Percentiles rank a stretch among this genome's conserved stretches.
phyloP scores from a whole-genome alignment of 2,797 vertebrate genomes.

The Glossophaga mutica region DNA sequence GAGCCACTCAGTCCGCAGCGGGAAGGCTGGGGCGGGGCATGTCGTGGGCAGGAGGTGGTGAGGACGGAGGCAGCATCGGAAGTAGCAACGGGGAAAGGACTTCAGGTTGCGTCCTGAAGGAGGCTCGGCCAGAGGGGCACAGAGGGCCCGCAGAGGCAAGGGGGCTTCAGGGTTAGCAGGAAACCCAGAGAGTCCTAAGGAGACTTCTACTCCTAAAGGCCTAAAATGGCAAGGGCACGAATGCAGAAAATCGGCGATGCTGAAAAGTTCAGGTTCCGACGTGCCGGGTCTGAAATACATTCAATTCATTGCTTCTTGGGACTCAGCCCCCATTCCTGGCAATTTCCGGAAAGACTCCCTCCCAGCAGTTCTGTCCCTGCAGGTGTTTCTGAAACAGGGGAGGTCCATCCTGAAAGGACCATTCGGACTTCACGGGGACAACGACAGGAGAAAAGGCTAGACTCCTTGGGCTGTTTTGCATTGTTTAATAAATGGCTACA shows the following conservation, averaged over 20 bases:
- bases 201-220: background rate
- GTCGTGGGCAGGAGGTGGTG: background rate
- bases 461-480: background rate
- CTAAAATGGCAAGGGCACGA: background rate
- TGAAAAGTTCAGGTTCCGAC: background rate
- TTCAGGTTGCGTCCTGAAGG: fast-evolving
- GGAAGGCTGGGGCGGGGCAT: background rate
- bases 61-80: background rate
- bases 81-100: background rate
- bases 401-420: background rate
- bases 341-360: background rate
- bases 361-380: background rate
- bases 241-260: background rate
- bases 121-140: too few species aligned
- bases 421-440: background rate
- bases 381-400: background rate
- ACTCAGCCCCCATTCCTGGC: background rate
- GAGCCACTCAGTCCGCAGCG: too few species aligned
- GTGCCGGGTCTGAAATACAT: background rate
- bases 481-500: background rate
- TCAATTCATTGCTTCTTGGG: background rate
- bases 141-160: fast-evolving
- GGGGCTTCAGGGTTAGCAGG: fast-evolving
- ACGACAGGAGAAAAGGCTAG: background rate
- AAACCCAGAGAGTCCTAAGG: fast-evolving